These are phyloP conservation scores for Torymus aiolomorphi DNA, from an alignment of 2,888 invertebrate species.

Conservation along the genomic window DNA sequence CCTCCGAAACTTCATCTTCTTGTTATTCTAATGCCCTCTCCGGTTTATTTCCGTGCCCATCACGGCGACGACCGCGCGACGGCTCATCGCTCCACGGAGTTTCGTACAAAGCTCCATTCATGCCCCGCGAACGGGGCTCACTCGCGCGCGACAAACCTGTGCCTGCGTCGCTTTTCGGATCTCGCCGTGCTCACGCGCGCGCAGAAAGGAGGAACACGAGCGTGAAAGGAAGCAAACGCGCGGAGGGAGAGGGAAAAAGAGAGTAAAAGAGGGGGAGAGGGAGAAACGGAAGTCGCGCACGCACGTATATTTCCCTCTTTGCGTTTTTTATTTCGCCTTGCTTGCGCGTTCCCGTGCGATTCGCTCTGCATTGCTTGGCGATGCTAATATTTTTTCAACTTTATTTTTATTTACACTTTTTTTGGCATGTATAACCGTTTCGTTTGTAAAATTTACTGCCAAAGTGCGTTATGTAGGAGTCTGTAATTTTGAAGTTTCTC, in stretches of 20 bases:
- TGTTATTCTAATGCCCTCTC: slow-evolving; percentile 54
- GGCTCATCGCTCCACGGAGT: slow-evolving; percentile 59
- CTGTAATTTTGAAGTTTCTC: too few species aligned
- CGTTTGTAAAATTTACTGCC: too few species aligned
- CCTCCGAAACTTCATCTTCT: slow-evolving; percentile 53
- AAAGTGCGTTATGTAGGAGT: too few species aligned
- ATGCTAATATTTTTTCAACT: too few species aligned
- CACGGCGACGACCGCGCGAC: slow-evolving; percentile 36
- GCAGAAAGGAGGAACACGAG: slow-evolving; percentile 41
- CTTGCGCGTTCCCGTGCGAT: not conserved
- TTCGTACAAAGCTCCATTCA: slow-evolving; percentile 68
- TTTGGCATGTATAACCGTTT: too few species aligned
- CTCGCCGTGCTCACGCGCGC: slow-evolving; percentile 29
- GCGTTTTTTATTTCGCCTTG: not conserved
- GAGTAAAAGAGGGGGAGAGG: too few species aligned
- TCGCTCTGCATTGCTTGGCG: too few species aligned
- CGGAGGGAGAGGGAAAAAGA: too few species aligned
- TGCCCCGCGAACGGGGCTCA: slow-evolving; percentile 57
- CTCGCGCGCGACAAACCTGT: slow-evolving; percentile 32
- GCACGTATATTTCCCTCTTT: slow-evolving; percentile 6
- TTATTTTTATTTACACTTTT: too few species aligned
- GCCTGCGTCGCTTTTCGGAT: not conserved
- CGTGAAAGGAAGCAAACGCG: slow-evolving; percentile 17
- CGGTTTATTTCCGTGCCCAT: slow-evolving; percentile 66
- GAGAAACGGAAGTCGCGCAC: not conserved